A percentile compares a stretch with the other conserved stretches of the same genome.
These are phyloP conservation scores for Elaphurus davidianus DNA, from an alignment of 2,113 vertebrate species.

Conservation along the genomic window DNA sequence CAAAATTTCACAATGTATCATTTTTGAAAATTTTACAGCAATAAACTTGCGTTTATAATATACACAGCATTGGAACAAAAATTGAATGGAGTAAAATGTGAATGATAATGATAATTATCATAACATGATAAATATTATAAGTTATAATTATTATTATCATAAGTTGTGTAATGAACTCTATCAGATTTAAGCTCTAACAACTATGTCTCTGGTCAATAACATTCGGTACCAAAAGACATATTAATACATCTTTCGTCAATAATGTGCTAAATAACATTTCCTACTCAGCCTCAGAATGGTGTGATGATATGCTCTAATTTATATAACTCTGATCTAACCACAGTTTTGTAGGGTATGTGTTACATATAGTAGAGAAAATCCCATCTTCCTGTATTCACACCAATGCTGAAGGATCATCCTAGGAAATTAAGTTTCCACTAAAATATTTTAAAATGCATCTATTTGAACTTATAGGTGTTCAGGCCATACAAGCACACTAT, in stretches of 20 bases:
- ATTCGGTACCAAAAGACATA: not conserved
- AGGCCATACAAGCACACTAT: not conserved
- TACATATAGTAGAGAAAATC: not conserved
- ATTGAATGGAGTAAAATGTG: rapidly evolving
- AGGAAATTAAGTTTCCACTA: not conserved
- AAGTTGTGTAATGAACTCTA: not conserved
- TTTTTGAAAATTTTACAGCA: not conserved
- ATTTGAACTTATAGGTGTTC: not conserved
- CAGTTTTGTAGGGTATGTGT: not conserved
- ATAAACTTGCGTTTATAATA: not conserved
- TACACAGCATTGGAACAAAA: not conserved
- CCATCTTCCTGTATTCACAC: not conserved
- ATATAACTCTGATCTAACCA: not conserved
- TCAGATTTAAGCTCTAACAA: not conserved
- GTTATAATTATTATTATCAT: not conserved
- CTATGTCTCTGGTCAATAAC: not conserved
- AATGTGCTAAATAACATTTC: not conserved
- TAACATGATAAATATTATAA: not conserved
- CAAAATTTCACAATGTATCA: not conserved
- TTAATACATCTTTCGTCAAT: not conserved
- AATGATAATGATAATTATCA: not conserved
- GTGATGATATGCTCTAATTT: not conserved
- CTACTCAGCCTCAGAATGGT: not conserved
- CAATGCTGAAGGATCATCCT: not conserved
- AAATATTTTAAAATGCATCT: not conserved